Conservation (phyloP, 2,888 invertebrate species). For the Exephanes ischioxanthus region DNA sequence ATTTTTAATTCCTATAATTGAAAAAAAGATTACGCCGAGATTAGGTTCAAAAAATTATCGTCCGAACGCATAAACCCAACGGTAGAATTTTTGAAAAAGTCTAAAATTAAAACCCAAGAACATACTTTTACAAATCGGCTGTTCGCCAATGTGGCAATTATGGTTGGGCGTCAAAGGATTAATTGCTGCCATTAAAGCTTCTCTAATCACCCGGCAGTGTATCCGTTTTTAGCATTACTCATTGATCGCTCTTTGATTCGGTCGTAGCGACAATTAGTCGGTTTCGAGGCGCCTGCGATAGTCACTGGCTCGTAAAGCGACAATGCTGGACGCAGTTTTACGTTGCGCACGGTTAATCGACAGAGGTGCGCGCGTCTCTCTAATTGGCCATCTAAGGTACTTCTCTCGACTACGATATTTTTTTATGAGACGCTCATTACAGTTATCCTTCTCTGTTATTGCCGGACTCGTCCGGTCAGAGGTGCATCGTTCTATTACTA, state of each 20-base stretch:
- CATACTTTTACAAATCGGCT: too few species aligned
- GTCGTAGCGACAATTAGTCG: background rate
- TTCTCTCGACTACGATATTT: background rate
- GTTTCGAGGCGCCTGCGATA: background rate
- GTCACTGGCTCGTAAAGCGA: background rate
- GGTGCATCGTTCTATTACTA: constrained; percentile 1
- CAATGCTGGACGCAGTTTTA: background rate
- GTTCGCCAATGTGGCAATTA: too few species aligned
- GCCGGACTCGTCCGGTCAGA: background rate
- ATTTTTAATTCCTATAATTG: too few species aligned
- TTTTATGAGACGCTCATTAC: constrained; percentile 21
- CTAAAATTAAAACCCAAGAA: too few species aligned
- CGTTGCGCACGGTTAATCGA: background rate
- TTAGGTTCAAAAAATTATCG: too few species aligned
- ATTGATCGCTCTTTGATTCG: background rate
- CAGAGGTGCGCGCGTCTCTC: background rate
- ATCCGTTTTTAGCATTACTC: background rate
- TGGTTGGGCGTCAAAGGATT: too few species aligned
- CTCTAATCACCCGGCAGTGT: background rate
- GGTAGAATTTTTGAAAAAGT: too few species aligned
- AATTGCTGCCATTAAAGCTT: background rate
- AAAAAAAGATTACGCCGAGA: too few species aligned
- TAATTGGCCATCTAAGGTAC: constrained; percentile 18
- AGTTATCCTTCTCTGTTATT: constrained; percentile 5
- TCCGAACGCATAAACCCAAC: too few species aligned